Conservation (phyloP, 2,888 invertebrate genomes). For the Rhagium mordax region DNA sequence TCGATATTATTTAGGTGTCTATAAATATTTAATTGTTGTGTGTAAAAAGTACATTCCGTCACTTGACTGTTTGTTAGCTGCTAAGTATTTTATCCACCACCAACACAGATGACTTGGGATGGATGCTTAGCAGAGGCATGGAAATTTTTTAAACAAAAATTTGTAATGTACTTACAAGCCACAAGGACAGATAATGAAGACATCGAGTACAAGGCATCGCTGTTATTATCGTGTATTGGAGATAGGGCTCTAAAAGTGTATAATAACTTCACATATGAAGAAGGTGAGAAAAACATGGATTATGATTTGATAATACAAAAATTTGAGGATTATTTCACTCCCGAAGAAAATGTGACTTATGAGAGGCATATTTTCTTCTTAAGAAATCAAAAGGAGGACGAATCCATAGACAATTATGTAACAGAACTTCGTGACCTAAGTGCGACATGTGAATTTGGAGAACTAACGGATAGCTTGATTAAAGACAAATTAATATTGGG, state of each 20-base stretch:
- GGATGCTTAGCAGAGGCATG: neutral
- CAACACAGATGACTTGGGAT: neutral
- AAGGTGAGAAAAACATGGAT: neutral
- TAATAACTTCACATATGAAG: neutral
- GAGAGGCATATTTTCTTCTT: neutral
- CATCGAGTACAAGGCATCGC: neutral
- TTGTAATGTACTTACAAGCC: neutral
- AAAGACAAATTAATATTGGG: neutral
- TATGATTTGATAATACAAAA: neutral
- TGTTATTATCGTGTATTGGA: neutral
- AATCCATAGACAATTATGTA: neutral
- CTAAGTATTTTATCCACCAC: too few species aligned
- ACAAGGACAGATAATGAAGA: neutral
- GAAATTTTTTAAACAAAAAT: slow-evolving; percentile 13
- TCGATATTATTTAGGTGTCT: too few species aligned
- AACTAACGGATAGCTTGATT: neutral
- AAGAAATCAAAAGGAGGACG: neutral
- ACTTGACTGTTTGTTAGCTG: too few species aligned
- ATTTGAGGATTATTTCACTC: neutral
- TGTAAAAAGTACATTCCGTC: too few species aligned
- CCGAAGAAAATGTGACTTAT: slow-evolving; percentile 2
- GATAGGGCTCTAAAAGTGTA: neutral
- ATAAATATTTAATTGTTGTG: too few species aligned
- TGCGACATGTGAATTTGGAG: neutral
- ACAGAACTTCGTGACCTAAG: slow-evolving; percentile 16